Evolutionary conservation across 2,888 invertebrate species (phyloP), one percentile per base, ranked within the genome.

Genomic region (Nemurella pictetii): DNA sequence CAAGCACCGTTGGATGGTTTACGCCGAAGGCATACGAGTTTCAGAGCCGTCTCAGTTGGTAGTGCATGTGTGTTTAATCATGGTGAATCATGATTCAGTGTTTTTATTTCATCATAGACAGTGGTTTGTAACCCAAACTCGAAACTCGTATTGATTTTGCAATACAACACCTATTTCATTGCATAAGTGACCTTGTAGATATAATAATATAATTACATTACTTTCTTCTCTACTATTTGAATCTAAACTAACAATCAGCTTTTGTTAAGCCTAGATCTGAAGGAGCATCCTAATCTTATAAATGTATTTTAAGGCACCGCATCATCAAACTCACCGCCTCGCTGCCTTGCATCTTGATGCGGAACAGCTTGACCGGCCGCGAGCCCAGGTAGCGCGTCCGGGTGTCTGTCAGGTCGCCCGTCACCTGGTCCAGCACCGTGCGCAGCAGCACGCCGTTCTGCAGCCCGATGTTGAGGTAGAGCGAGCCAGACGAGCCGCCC

Each of bases 331-430:
- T 90, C 88, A 93, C 99, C 0, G 99, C 98, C 90, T 99, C 98
- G 12, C 96, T 95, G 20, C 97, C 97, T 89, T 99, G 99, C 94
- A 99, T 98, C 87, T 94, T 93, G 85, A 99, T 98, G 89, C 98
- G 94, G 90, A 99, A 99, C 3, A 99, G 92, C 90, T 99, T 99
- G 0, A 99, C 99, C 0, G 99, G 97, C 83, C 98, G 92, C 0
- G 98, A 97, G 29, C 99, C 99, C 82, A 99, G 92, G 90, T 99
- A 99, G 86, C 99, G 94, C 0, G 99, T 99, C 87, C 99, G 93
- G 0, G 99, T 99, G 89, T 99, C 99, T 1, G 98, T 97, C 87
- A 99, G 93, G 90, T 99, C 99, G 0, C 99, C 99, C 75, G 98
- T 97, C 27, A 98, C 96, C 0, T 97, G 96, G 91, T 99, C 99